Percentiles rank a stretch among this genome's conserved stretches.
Evolutionary conservation across 2,113 vertebrate genomes (phyloP).

Genomic region (Pituophis catenifer): DNA sequence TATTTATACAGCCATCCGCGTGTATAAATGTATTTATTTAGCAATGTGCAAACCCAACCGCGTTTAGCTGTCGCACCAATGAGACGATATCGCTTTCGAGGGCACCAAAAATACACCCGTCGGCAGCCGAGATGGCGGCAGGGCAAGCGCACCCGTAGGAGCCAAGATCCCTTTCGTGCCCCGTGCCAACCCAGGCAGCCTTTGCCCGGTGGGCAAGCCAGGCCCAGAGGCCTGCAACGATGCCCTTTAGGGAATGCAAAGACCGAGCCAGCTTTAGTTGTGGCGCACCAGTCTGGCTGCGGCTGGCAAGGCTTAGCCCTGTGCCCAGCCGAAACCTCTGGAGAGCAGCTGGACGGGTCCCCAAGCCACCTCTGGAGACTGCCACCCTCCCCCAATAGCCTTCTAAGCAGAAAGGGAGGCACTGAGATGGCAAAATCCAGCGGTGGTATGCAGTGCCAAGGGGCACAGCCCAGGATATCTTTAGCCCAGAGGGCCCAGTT

Average conservation of each 20-base stretch:
- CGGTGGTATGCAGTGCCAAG: background rate
- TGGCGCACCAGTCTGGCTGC: background rate
- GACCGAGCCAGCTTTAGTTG: background rate
- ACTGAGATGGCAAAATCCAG: background rate
- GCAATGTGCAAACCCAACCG: background rate
- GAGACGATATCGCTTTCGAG: background rate
- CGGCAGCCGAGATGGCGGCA: background rate
- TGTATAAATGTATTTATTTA: background rate
- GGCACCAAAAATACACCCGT: background rate
- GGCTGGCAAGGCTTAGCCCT: background rate
- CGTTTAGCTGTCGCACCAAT: background rate
- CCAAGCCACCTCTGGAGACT: background rate
- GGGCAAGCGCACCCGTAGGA: background rate
- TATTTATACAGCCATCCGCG: background rate
- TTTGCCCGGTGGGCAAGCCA: background rate
- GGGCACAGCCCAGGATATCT: background rate
- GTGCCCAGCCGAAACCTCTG: background rate
- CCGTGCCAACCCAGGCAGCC: background rate
- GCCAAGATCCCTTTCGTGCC: background rate
- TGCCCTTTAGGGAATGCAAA: background rate
- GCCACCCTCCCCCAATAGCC: background rate
- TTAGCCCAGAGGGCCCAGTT: background rate
- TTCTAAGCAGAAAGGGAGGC: background rate
- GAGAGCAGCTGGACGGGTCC: background rate
- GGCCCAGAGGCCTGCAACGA: background rate